phyloP scores from a whole-genome alignment of 2,113 vertebrate species.

The Rhinopithecus roxellana region DNA sequence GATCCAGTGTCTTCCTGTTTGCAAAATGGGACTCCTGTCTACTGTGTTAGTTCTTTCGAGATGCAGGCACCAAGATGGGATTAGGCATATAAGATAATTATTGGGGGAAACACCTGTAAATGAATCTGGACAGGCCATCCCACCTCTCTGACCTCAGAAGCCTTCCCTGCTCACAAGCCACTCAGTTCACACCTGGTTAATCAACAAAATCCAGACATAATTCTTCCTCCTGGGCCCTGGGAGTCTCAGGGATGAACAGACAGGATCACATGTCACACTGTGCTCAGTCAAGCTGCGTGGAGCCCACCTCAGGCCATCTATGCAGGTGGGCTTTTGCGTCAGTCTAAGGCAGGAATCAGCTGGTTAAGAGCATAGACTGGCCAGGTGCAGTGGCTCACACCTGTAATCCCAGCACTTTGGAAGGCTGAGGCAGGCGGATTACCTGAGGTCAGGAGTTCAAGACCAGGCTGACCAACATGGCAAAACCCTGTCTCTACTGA shows the following conservation, averaged over 20 bases:
- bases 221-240: neutral
- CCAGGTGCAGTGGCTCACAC: no score
- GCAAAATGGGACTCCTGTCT: neutral
- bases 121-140: neutral
- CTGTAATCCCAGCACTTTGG: no score
- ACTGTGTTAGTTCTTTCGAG: neutral
- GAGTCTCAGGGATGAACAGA: neutral
- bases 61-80: neutral
- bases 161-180: neutral
- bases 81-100: neutral
- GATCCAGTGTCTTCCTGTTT: neutral
- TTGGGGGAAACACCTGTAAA: neutral
- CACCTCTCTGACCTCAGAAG: neutral
- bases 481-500: no score
- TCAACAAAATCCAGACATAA: neutral
- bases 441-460: no score
- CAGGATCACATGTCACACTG: fast-evolving
- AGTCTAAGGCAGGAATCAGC: neutral
- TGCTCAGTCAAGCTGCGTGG: no score
- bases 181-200: neutral
- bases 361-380: neutral
- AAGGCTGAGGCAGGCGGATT: no score
- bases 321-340: fast-evolving
- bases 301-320: neutral
- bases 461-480: no score